These are phyloP conservation scores for Irena cyanogastra DNA, from an alignment of 2,113 vertebrate genomes.

Conservation along the genomic window DNA sequence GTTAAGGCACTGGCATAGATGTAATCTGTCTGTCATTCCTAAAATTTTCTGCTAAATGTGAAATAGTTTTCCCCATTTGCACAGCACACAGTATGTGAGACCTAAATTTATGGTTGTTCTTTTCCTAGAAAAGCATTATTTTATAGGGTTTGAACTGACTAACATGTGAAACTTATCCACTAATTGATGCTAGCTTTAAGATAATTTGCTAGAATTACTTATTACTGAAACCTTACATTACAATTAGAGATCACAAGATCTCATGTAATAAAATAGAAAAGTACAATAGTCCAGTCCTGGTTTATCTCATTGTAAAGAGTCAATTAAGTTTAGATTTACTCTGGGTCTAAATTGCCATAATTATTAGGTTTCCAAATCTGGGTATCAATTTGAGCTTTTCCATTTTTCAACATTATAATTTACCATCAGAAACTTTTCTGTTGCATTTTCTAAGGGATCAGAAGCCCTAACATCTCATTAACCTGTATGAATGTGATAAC, in stretches of 20 bases:
- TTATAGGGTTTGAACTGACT: not conserved
- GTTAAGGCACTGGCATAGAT: not conserved
- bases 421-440: not conserved
- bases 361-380: not conserved
- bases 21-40: not conserved
- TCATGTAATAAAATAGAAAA: not conserved
- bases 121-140: not conserved
- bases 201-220: not conserved
- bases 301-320: not conserved
- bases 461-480: not conserved
- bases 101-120: not conserved
- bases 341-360: not conserved
- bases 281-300: not conserved
- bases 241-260: not conserved
- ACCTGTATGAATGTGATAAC: not conserved
- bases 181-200: not conserved
- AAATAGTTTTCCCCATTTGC: not conserved
- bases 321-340: not conserved
- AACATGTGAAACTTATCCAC: not conserved
- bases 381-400: not conserved
- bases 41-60: not conserved
- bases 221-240: not conserved
- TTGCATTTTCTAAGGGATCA: not conserved
- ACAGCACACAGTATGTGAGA: not conserved
- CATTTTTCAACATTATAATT: not conserved